Conservation (phyloP, 2,888 invertebrate genomes). For the Sepiola atlantica region DNA sequence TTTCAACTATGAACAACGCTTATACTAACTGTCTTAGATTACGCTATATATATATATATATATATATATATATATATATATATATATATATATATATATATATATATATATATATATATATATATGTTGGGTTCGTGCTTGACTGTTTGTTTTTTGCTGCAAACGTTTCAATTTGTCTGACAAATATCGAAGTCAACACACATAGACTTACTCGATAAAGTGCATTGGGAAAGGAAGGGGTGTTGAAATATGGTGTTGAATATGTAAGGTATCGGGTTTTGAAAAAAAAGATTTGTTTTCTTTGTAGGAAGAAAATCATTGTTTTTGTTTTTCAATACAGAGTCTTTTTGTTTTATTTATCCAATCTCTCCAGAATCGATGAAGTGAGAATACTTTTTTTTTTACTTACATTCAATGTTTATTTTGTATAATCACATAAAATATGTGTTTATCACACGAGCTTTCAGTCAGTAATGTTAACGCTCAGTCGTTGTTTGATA, state of each 20-base stretch:
- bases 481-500: neutral
- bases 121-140: neutral
- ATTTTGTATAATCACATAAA: neutral
- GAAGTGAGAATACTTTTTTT: neutral
- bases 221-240: neutral
- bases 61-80: neutral
- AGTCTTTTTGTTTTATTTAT: neutral
- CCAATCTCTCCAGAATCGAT: too few relatives aligned
- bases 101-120: neutral
- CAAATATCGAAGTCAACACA: neutral
- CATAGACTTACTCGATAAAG: neutral
- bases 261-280: neutral
- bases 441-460: conserved; percentile 32
- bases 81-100: neutral
- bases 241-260: neutral
- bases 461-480: neutral
- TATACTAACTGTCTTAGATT: too few relatives aligned
- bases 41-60: neutral
- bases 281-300: neutral
- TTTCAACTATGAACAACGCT: neutral
- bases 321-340: neutral
- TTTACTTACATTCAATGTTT: neutral
- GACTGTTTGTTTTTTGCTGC: neutral
- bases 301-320: neutral
- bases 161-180: neutral